phyloP scores from a whole-genome alignment of 2,888 invertebrate genomes.

The Lycaena phlaeas region DNA sequence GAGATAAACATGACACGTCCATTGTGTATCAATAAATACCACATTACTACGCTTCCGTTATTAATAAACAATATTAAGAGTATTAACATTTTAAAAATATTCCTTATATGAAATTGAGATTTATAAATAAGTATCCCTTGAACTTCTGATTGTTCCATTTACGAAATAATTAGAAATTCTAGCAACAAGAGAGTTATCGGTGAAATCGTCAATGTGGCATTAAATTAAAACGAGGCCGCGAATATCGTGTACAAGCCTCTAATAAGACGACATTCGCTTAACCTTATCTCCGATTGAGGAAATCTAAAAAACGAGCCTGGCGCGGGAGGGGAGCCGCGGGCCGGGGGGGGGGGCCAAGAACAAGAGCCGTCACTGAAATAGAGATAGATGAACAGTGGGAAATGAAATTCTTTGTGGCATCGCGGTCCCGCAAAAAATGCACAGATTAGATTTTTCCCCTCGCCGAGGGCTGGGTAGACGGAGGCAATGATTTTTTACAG shows the following conservation, averaged over 20 bases:
- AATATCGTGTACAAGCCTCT: slow-evolving; percentile 59
- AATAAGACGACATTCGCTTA: slow-evolving; percentile 66
- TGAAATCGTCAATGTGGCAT: slow-evolving; percentile 23
- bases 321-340: slow-evolving; percentile 27
- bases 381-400: slow-evolving; percentile 75
- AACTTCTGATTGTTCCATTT: no score
- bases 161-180: no score
- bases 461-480: slow-evolving; percentile 57
- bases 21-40: slow-evolving; percentile 53
- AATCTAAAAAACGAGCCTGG: slow-evolving; percentile 65
- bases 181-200: no score
- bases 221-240: slow-evolving; percentile 49
- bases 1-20: slow-evolving; percentile 54
- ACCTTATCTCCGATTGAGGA: slow-evolving; percentile 70
- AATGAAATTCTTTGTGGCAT: slow-evolving; percentile 75
- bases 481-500: slow-evolving; percentile 74
- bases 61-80: slow-evolving; percentile 4
- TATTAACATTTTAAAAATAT: no score
- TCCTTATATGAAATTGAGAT: no score
- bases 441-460: slow-evolving; percentile 74
- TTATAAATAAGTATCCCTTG: no score
- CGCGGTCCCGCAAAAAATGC: slow-evolving; percentile 75
- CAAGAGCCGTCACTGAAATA: slow-evolving; percentile 73
- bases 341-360: slow-evolving; percentile 51
- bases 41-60: slow-evolving; percentile 41